phyloP scores from a whole-genome alignment of 2,113 vertebrate genomes.

The Morone saxatilis region DNA sequence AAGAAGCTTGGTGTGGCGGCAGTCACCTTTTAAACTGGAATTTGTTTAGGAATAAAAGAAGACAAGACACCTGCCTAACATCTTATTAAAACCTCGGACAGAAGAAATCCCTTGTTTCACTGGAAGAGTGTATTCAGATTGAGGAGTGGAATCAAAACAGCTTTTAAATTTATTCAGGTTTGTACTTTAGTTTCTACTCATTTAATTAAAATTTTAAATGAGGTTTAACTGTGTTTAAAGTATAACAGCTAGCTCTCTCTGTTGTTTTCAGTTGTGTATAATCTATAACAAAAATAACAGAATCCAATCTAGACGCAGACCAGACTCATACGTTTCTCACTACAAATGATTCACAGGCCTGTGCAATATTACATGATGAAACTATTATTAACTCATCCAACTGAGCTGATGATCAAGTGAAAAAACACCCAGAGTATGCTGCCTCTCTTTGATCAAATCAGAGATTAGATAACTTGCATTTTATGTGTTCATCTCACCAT shows the following conservation, averaged over 20 bases:
- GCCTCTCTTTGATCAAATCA: background rate
- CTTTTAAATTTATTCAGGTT: constrained; percentile 56
- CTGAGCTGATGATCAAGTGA: background rate
- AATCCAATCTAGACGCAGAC: background rate
- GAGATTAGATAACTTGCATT: constrained; percentile 14
- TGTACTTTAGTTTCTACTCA: too few species aligned
- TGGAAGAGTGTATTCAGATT: background rate
- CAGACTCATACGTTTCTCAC: background rate
- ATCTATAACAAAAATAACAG: too few species aligned
- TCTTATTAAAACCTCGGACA: background rate
- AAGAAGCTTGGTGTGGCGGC: background rate
- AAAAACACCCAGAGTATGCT: background rate
- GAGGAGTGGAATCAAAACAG: background rate
- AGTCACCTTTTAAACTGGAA: background rate
- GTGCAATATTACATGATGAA: background rate
- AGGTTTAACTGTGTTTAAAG: background rate
- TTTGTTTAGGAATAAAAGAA: background rate
- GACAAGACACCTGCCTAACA: background rate
- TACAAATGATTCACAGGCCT: constrained; percentile 15
- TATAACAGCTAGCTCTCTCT: too few species aligned
- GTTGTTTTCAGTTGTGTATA: too few species aligned
- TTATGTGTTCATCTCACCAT: background rate
- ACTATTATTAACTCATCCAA: background rate
- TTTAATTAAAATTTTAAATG: background rate
- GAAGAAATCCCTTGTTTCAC: background rate